Percentiles rank a stretch among this genome's conserved stretches.
These are phyloP conservation scores for Charadrius vociferus DNA, from an alignment of 2,113 vertebrate species.

Conservation along the genomic window DNA sequence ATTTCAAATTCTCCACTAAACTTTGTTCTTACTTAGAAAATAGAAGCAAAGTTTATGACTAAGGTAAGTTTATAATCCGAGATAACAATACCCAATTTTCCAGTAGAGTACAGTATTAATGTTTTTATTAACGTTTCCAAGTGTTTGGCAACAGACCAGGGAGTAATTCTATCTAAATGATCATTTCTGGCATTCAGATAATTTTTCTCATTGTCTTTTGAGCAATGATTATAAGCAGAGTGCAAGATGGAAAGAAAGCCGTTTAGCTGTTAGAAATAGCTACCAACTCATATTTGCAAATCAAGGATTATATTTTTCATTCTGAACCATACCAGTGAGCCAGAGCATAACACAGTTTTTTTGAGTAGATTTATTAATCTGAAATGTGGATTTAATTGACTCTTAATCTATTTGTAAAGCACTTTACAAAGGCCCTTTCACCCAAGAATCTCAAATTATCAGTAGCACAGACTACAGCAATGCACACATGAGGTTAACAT, in stretches of 20 bases:
- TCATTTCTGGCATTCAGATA: background rate
- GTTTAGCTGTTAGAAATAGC: background rate
- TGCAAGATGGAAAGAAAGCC: background rate
- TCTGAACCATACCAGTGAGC: background rate
- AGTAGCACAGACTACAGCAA: background rate
- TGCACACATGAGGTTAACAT: background rate
- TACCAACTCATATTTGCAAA: background rate
- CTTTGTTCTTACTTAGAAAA: background rate
- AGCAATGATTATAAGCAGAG: background rate
- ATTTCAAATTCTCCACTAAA: background rate
- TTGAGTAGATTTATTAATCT: background rate
- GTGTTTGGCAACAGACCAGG: background rate
- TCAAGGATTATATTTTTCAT: background rate
- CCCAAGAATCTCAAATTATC: background rate
- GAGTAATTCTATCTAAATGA: background rate
- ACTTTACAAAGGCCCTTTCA: background rate
- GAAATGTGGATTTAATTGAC: slow-evolving; percentile 7
- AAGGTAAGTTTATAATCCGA: background rate
- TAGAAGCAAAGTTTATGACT: background rate
- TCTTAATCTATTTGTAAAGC: background rate
- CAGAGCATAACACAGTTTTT: background rate
- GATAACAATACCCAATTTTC: background rate
- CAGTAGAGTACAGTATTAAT: background rate
- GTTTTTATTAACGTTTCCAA: background rate
- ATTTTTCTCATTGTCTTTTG: background rate